A percentile compares a stretch with the other conserved stretches of the same genome.
Conservation (phyloP, 2,888 invertebrate genomes). For the Andrena minutula region DNA sequence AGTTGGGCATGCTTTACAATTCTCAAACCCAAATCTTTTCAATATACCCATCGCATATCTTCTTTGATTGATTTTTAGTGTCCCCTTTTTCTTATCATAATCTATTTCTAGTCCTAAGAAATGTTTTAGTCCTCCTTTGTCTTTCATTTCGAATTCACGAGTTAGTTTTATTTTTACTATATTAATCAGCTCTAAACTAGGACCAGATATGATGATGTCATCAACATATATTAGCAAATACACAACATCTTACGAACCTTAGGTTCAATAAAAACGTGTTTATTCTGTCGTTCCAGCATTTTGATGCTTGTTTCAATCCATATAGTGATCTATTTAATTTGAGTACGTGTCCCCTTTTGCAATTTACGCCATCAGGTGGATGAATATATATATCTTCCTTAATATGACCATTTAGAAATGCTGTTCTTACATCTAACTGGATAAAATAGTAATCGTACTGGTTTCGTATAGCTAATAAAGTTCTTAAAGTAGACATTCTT, state of each 20-base stretch:
- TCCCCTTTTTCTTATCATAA: neutral
- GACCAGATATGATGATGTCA: neutral
- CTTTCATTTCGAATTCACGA: neutral
- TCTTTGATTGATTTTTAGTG: neutral
- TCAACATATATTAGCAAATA: neutral
- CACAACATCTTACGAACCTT: neutral
- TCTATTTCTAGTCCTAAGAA: neutral
- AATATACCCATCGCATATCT: neutral
- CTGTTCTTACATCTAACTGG: constrained; percentile 66
- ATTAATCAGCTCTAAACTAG: neutral
- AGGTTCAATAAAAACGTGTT: neutral
- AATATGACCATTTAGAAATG: constrained; percentile 57
- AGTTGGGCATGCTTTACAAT: neutral
- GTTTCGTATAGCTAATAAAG: constrained; percentile 68
- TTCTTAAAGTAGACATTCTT: constrained; percentile 69
- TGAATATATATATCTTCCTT: neutral
- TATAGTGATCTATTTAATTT: neutral
- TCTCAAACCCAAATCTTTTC: neutral
- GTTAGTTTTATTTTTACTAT: neutral
- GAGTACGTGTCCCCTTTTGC: no score
- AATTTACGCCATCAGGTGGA: no score
- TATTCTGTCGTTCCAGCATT: neutral
- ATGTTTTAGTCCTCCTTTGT: neutral
- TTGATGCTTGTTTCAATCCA: neutral
- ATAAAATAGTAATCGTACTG: constrained; percentile 62